Percentiles rank a stretch among this genome's conserved stretches.
phyloP scores from a whole-genome alignment of 2,888 invertebrate species.

The Ypsolopha scabrella region DNA sequence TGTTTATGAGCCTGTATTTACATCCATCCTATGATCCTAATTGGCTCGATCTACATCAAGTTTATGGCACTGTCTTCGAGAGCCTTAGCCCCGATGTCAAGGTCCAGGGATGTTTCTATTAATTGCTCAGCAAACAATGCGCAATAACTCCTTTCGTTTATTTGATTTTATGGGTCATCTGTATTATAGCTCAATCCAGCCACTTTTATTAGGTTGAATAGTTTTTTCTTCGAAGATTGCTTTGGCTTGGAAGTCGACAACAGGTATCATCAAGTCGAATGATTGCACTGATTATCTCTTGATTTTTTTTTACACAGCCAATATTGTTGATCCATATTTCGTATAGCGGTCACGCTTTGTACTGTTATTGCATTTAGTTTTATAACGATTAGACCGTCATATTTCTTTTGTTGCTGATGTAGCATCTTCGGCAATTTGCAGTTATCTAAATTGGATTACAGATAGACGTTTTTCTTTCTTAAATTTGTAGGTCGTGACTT shows the following conservation, averaged over 20 bases:
- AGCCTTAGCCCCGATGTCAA: background rate
- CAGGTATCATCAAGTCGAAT: too few relatives aligned
- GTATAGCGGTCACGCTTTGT: constrained; percentile 8
- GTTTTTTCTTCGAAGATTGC: too few relatives aligned
- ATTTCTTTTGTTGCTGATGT: constrained; percentile 20
- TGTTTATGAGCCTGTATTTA: constrained; percentile 12
- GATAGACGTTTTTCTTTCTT: constrained; percentile 22
- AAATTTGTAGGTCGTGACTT: constrained; percentile 27
- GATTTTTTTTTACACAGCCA: too few relatives aligned
- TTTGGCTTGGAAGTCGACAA: too few relatives aligned
- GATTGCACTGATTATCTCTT: too few relatives aligned
- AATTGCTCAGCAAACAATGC: background rate
- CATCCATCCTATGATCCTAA: constrained; percentile 24
- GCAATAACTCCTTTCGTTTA: too few relatives aligned
- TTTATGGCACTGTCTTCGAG: background rate
- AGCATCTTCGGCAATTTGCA: constrained; percentile 27
- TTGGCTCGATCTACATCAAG: constrained; percentile 8
- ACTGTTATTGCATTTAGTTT: constrained; percentile 34
- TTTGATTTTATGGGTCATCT: too few relatives aligned
- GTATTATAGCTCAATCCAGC: too few relatives aligned
- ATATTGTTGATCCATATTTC: too few relatives aligned
- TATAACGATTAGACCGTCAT: constrained; percentile 23
- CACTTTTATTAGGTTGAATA: too few relatives aligned
- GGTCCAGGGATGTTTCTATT: background rate
- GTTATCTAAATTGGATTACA: constrained; percentile 37